Evolutionary conservation across 2,797 vertebrate species (phyloP).

Genomic region (Hozukius guyotensis): DNA sequence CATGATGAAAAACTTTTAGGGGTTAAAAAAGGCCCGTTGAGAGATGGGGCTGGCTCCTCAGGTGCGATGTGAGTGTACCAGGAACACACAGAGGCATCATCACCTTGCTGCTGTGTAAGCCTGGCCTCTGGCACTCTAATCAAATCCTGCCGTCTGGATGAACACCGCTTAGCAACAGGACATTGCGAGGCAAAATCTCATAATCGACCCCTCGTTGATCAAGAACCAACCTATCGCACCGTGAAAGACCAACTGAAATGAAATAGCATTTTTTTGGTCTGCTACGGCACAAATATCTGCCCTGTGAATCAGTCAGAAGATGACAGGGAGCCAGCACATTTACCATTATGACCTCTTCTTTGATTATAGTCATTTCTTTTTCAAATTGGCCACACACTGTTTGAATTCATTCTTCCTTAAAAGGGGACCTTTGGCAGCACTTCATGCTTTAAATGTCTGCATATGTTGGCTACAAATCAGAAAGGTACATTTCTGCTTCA

Average conservation of each 20-base stretch:
- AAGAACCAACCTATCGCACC: not conserved
- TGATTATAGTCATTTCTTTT: not conserved
- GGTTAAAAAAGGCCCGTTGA: conserved; percentile 12
- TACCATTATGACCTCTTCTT: not conserved
- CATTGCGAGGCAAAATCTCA: not conserved
- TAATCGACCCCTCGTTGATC: conserved; percentile 9
- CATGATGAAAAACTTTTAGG: not conserved
- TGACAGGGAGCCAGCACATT: not conserved
- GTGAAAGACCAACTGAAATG: not conserved
- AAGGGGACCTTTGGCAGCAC: conserved; percentile 5
- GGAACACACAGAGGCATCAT: conserved; percentile 23
- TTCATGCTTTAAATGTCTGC: conserved; percentile 22
- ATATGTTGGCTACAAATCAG: conserved; percentile 22
- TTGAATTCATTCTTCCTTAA: not conserved
- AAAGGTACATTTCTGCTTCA: conserved; percentile 7
- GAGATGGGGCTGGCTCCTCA: not conserved
- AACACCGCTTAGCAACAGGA: conserved; percentile 19
- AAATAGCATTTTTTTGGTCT: not conserved
- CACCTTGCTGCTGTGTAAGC: conserved; percentile 17
- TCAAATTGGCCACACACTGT: not conserved
- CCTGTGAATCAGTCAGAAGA: not conserved
- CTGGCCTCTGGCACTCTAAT: conserved; percentile 29
- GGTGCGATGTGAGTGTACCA: not conserved
- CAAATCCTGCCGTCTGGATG: conserved; percentile 37
- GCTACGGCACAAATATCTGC: not conserved